Conservation (phyloP, 2,888 invertebrate genomes). For the Trichogramma evanescens region DNA sequence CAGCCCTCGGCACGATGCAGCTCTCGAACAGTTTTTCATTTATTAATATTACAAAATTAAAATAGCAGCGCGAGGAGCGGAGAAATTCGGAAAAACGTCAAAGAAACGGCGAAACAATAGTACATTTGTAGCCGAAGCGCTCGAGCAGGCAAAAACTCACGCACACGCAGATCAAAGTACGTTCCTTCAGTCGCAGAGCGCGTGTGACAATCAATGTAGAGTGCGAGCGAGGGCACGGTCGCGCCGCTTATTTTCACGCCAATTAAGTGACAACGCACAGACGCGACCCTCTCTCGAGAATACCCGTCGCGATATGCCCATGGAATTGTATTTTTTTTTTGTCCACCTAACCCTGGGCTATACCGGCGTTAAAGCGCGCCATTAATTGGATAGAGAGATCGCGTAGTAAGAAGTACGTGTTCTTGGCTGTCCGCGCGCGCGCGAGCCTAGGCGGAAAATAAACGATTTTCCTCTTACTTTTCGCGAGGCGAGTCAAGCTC, state of each 20-base stretch:
- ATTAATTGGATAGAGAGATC: too few species aligned
- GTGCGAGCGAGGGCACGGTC: neutral
- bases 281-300: neutral
- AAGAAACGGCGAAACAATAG: conserved; percentile 10
- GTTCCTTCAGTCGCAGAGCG: neutral
- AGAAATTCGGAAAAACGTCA: too few species aligned
- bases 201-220: neutral
- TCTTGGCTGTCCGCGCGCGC: too few species aligned
- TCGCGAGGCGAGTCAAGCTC: too few species aligned
- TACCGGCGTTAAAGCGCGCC: too few species aligned
- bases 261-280: conserved; percentile 1
- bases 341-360: too few species aligned
- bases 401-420: too few species aligned
- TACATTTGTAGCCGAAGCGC: conserved; percentile 1
- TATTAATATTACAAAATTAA: too few species aligned
- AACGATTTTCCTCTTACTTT: too few species aligned
- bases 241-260: conserved; percentile 12
- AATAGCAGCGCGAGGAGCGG: too few species aligned
- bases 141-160: neutral
- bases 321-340: neutral
- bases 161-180: neutral
- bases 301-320: neutral
- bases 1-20: neutral
- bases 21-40: neutral
- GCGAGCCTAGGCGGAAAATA: too few species aligned